Base-by-base conservation (phyloP, 2,113 vertebrate species). In the Tautogolabrus adspersus region DNA sequence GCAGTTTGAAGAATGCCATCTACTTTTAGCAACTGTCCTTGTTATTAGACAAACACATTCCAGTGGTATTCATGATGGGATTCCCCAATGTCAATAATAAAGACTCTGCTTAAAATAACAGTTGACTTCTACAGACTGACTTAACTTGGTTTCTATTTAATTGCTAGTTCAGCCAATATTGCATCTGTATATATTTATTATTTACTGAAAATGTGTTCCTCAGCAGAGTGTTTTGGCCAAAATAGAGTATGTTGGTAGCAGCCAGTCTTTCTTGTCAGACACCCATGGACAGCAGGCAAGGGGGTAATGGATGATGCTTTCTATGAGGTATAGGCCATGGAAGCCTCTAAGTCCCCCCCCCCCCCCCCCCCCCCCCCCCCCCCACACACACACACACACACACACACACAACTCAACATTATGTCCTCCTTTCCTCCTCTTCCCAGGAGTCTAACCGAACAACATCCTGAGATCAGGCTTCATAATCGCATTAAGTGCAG, bases 401-500 rank as follows among this genome's bases (percentile, higher is more conserved):
- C n/a, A n/a, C n/a, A n/a, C n/a, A n/a, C 62, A 23, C n/a, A 66
- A 40, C 62, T 47, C 44, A 59, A 13, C 60, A 22, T 37, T 18
- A 47, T 61, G 34, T 68, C 70, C 61, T 30, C 4, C 8, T 22
- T 44, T 42, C 66, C 57, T 56, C 71, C 47, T 60, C 69, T 80
- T 87, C 79, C 59, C 75, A 79, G 68, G 75, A 70, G 71, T 78
- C 72, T 23, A 15, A 60, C 75, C 77, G 23, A 67, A 83, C 71
- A 82, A 69, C 83, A 84, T 84, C 80, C 83, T 81, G 70, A 83
- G 84, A 89, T 84, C 83, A 60, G 62, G 72, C 42, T 67, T 83
- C 77, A 77, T 91, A 92, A 92, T 90, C 87, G n/a, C 76, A 87
- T 92, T 91, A 92, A 67, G 67, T 64, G 19, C 40, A 91, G 79